Evolutionary conservation across 2,113 vertebrate genomes (phyloP), one percentile per base, ranked within the genome.

Genomic region (Fregetta grallaria): DNA sequence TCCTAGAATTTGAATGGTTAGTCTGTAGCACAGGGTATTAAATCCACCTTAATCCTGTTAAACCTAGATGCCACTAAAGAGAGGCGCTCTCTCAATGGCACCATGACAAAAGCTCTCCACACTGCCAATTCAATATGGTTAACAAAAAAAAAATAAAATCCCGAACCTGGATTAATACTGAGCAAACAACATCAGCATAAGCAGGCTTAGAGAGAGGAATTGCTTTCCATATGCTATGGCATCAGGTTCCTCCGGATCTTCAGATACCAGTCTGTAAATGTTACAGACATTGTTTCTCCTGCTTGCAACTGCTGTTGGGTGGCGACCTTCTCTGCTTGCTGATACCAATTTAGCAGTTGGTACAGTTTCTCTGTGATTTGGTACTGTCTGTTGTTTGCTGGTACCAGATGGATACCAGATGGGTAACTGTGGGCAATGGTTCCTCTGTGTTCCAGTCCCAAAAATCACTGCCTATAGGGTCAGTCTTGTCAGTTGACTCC

Each of bases 341-440:
- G 96, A 96, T 96, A 97, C 96, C 96, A 97, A 84, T 95, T 96
- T 95, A 97, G 98, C 97, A 98, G 96, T 97, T 97, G 97, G 96
- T 97, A 97, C 59, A 78, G 92, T 92, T 96, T 97, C 96, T 97
- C 94, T 97, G 94, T 90, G 97, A 98, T 98, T 97, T 98, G 97
- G 97, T 98, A 94, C 97, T 98, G 95, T 98, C 97, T 98, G 97
- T 98, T 97, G 96, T 96, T 98, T 89, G 49, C 91, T 96, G 96
- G 91, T 96, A 97, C 98, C 98, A 98, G 98, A 98, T 98, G 98
- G 98, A 97, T 97, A 96, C 97, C 98, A 98, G 98, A 98, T 98
- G 98, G 98, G 97, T 96, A 97, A 98, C 80, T 98, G 87, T 93
- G 97, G 98, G 96, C 97, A 97, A 97, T 83, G 88, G 96, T 96